Evolutionary conservation across 2,797 vertebrate genomes (phyloP).

Genomic region (Enteromius unitaeniatus): DNA sequence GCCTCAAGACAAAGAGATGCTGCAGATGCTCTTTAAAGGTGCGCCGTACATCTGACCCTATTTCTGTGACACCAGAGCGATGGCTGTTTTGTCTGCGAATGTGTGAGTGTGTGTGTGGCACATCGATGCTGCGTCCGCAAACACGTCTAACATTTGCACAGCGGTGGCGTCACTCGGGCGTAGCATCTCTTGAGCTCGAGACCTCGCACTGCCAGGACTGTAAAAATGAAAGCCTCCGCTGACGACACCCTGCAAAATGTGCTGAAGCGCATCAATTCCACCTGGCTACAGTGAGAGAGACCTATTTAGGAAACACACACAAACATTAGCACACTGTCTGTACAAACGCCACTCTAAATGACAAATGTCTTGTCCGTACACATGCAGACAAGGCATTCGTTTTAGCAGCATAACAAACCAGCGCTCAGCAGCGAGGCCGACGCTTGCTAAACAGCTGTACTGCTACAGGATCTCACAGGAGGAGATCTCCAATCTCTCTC

Average conservation of each 20-base stretch:
- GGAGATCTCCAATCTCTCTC: slow-evolving; percentile 8
- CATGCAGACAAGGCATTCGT: slow-evolving; percentile 75
- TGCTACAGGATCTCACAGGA: slow-evolving; percentile 17
- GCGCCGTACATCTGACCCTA: neutral
- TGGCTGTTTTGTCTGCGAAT: neutral
- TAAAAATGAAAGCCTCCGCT: slow-evolving; percentile 80
- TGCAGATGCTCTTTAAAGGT: slow-evolving; percentile 15
- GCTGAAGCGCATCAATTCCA: slow-evolving; percentile 83
- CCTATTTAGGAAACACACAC: slow-evolving; percentile 77
- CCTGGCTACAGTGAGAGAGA: slow-evolving; percentile 80
- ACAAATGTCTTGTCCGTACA: slow-evolving; percentile 55
- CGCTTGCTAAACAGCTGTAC: slow-evolving; percentile 5
- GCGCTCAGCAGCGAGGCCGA: neutral
- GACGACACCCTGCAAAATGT: slow-evolving; percentile 74
- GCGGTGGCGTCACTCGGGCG: slow-evolving; percentile 73
- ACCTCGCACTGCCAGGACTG: slow-evolving; percentile 77
- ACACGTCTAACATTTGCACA: slow-evolving; percentile 83
- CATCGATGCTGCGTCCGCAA: slow-evolving; percentile 71
- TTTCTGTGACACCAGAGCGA: slow-evolving; percentile 18
- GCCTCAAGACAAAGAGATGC: slow-evolving; percentile 12
- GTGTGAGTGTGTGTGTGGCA: slow-evolving; percentile 34
- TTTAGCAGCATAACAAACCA: slow-evolving; percentile 73
- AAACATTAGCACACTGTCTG: slow-evolving; percentile 61
- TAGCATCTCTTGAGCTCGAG: slow-evolving; percentile 76
- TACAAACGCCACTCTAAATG: slow-evolving; percentile 43